Percentiles rank a stretch among this genome's conserved stretches.
Evolutionary conservation across 2,888 invertebrate species (phyloP).

Genomic region (Zygothrica quintamaculata): DNA sequence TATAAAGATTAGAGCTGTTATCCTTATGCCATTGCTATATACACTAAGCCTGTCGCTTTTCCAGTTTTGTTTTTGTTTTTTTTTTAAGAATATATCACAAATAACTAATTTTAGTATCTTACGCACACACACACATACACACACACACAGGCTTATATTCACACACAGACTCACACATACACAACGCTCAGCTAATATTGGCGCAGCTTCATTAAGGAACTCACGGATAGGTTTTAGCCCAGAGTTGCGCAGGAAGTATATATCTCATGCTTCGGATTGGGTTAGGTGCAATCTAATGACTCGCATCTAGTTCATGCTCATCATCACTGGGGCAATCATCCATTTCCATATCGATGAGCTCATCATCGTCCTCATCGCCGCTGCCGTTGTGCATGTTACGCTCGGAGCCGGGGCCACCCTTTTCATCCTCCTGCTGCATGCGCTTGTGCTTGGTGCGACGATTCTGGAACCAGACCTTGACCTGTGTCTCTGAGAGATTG

Average conservation of each 20-base stretch:
- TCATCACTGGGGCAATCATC: conserved; percentile 92
- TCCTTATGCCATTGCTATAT: conserved; percentile 40
- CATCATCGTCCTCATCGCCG: conserved; percentile 89
- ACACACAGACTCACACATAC: conserved; percentile 3
- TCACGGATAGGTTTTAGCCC: conserved; percentile 58
- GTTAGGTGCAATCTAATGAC: too few species aligned
- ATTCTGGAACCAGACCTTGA: conserved; percentile 99
- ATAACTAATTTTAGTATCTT: conserved; percentile 50
- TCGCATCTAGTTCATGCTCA: conserved; percentile 84
- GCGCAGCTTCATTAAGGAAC: conserved; percentile 74
- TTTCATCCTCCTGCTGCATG: conserved; percentile 96
- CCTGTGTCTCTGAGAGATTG: conserved; percentile 96
- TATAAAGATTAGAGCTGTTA: conserved; percentile 22
- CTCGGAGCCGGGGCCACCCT: conserved; percentile 84
- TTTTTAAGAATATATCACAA: conserved; percentile 79
- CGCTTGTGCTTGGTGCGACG: conserved; percentile 97
- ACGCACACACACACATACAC: conserved; percentile 18
- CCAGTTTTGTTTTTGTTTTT: too few species aligned
- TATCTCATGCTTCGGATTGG: too few species aligned
- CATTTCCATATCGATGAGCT: conserved; percentile 89
- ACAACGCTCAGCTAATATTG: conserved; percentile 35
- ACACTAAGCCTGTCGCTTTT: conserved; percentile 58
- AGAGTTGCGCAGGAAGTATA: conserved; percentile 22
- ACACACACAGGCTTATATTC: too few species aligned
- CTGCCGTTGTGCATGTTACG: conserved; percentile 89